Evolutionary conservation across 1,140 invertebrate genomes (phyloP).

Genomic region (Calosoma granatense): DNA sequence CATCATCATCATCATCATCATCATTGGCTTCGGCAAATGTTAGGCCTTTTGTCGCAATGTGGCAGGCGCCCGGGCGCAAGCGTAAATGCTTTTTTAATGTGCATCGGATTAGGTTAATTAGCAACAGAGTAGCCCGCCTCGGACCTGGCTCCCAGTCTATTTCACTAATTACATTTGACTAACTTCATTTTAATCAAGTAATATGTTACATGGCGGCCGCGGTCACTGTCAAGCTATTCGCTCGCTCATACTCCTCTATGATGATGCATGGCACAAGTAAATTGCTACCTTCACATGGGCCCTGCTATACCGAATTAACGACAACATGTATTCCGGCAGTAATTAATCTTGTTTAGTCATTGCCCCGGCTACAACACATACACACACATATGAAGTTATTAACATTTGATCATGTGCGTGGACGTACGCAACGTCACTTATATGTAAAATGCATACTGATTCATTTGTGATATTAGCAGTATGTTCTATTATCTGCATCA

Average conservation of each 20-base stretch:
- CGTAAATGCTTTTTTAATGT: neutral
- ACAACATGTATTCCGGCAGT: too few relatives aligned
- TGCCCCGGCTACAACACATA: neutral
- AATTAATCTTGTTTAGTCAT: neutral
- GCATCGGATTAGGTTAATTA: neutral
- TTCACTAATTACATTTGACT: slow-evolving; percentile 5
- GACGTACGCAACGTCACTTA: neutral
- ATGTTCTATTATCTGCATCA: too few relatives aligned
- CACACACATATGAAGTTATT: neutral
- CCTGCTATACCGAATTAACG: too few relatives aligned
- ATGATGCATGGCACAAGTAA: neutral
- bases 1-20: neutral
- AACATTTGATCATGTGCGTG: neutral
- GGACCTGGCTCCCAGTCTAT: neutral
- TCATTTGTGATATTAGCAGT: neutral
- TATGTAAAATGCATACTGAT: neutral
- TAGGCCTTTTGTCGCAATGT: neutral
- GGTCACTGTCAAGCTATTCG: neutral
- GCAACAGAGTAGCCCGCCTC: neutral
- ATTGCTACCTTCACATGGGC: neutral
- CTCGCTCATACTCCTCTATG: neutral
- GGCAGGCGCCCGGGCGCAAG: neutral
- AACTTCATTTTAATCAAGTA: slow-evolving; percentile 6
- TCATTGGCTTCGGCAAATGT: neutral
- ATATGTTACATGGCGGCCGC: slow-evolving; percentile 8